Conservation (phyloP, 2,113 vertebrate genomes). For the Todiramphus chloris region DNA sequence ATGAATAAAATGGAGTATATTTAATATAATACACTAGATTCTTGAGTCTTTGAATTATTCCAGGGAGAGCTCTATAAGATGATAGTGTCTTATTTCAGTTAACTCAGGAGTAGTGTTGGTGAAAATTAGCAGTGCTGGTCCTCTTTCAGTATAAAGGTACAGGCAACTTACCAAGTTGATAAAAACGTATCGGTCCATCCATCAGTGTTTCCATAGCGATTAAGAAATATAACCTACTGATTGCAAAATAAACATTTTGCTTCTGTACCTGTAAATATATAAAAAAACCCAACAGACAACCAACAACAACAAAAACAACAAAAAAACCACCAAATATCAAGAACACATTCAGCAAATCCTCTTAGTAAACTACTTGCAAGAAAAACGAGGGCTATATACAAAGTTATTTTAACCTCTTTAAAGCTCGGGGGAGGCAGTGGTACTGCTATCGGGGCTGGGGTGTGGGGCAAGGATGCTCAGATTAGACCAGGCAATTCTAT, state of each 20-base stretch:
- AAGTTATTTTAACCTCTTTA: not conserved
- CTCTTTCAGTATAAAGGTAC: not conserved
- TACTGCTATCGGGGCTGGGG: not conserved
- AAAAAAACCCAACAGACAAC: not conserved
- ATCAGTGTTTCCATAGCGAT: not conserved
- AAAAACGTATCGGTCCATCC: not conserved
- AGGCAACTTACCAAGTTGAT: conserved; percentile 34
- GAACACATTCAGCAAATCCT: not conserved
- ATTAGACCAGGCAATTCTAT: not conserved
- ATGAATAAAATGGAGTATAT: not conserved
- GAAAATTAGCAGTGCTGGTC: not conserved
- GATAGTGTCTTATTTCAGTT: not conserved
- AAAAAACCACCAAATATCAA: not conserved
- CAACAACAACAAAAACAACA: not conserved
- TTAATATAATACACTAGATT: not conserved
- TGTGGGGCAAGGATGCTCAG: not conserved
- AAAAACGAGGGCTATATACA: not conserved
- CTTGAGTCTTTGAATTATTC: not conserved
- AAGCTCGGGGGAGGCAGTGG: not conserved
- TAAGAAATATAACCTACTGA: not conserved
- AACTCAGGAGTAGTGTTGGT: not conserved
- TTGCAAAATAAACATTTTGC: not conserved
- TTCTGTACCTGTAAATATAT: not conserved
- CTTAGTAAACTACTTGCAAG: not conserved
- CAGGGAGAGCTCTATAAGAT: not conserved